Percentiles rank a stretch among this genome's conserved stretches.
Conservation (phyloP, 2,888 invertebrate species). For the Platycheirus rosarum region DNA sequence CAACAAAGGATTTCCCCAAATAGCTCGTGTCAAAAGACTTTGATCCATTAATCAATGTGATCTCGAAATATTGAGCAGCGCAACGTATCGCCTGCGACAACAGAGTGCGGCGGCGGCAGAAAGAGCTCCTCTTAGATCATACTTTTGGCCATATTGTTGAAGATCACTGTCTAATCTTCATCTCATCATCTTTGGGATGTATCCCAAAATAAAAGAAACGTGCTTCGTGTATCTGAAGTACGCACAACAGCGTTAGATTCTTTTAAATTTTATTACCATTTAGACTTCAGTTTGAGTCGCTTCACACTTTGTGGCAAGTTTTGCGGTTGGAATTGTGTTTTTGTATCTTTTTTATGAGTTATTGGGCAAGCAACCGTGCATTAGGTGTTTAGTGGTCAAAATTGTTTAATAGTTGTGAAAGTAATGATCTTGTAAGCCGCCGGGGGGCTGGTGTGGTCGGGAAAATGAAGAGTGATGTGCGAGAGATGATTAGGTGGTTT, state of each 20-base stretch:
- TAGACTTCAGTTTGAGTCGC: background rate
- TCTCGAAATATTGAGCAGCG: constrained; percentile 69
- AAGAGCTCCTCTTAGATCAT: constrained; percentile 49
- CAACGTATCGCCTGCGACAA: constrained; percentile 59
- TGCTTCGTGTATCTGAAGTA: constrained; percentile 64
- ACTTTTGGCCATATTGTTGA: constrained; percentile 35
- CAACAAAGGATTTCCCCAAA: constrained; percentile 82
- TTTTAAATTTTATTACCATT: constrained; percentile 36
- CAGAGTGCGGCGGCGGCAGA: constrained; percentile 36
- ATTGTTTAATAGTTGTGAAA: constrained; percentile 52
- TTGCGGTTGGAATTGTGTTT: constrained; percentile 54
- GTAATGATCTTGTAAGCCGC: constrained; percentile 42
- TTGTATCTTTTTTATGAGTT: constrained; percentile 45
- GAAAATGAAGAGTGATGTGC: background rate
- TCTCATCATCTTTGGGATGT: constrained; percentile 72
- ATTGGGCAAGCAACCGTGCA: constrained; percentile 57
- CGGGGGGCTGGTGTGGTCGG: background rate
- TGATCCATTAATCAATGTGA: constrained; percentile 82
- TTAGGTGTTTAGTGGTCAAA: constrained; percentile 65
- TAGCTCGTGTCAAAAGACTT: constrained; percentile 83
- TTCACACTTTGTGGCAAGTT: constrained; percentile 31
- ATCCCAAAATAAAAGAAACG: constrained; percentile 63
- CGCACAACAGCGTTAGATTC: constrained; percentile 35
- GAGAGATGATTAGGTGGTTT: constrained; percentile 7
- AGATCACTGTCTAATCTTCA: constrained; percentile 74